Evolutionary conservation across 2,113 vertebrate genomes (phyloP), one percentile per base, ranked within the genome.

Genomic region (Sinocyclocheilus anophthalmus): DNA sequence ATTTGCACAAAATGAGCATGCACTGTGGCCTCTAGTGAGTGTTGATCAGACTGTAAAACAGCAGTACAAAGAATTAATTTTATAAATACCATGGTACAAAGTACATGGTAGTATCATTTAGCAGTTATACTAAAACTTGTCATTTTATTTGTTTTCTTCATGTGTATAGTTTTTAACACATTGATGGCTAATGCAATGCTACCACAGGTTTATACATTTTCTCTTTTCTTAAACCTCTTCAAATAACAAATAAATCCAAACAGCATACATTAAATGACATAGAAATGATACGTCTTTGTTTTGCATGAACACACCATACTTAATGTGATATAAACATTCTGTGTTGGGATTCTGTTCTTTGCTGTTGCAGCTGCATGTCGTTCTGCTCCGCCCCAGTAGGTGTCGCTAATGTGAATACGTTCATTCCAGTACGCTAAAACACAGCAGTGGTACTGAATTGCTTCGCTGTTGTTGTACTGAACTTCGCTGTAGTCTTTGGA

Each of bases 351-450:
- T 75, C 3, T 20, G 10, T 45, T 3, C 4, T 2, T 26, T 69
- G 0, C 1, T 5, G 24, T 22, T 24, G 22, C 11, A 0, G 42
- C 42, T 45, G 42, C 42, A 10, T 45, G 42, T 48, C 2, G 2
- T 67, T 18, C 37, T 12, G 1, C 79, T 55, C 48, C 81, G 53
- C 1, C 1, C 42, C 84, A 9, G 3, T 20, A 79, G 87, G 37
- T 73, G 84, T 81, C 87, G 37, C 80, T 75, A 86, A 42, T n/a
- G 45, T 13, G 24, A 13, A 33, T 20, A 16, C 20, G 20, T 30
- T 33, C 1, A 53, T 33, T 5, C 39, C 3, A 72, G 26, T 37
- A 2, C 59, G 11, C 3, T 5, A 33, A 13, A 50, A 26, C 20
- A n/a, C 9, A 26, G n/a, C 67, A 5, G 57, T 39, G 53, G 9